phyloP scores from a whole-genome alignment of 2,888 invertebrate genomes.

The Caenorhabditis sulstoni region DNA sequence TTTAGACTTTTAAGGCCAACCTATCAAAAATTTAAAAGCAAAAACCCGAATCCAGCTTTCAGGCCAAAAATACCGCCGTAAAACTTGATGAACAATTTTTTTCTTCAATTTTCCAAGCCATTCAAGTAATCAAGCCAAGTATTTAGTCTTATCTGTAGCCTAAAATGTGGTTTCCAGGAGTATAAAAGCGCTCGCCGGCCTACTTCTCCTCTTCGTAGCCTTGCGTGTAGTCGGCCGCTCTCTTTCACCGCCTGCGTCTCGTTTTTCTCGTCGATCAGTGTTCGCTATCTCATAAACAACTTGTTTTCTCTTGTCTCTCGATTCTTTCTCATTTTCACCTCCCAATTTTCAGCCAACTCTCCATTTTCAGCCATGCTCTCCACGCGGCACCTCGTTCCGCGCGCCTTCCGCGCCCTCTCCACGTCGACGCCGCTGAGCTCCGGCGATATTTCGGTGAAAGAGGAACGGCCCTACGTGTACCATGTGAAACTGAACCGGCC shows the following conservation, averaged over 20 bases:
- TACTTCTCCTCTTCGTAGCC: constrained; percentile 1
- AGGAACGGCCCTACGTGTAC: constrained; percentile 61
- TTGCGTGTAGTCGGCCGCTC: neutral
- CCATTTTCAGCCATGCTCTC: constrained; percentile 24
- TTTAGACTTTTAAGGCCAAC: too few species aligned
- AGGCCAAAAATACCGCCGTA: too few species aligned
- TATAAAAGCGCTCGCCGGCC: neutral
- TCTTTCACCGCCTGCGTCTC: constrained; percentile 17
- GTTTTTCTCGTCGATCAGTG: neutral
- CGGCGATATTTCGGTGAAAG: constrained; percentile 31
- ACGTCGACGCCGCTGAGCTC: constrained; percentile 14
- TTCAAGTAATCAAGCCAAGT: neutral
- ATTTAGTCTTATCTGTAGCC: constrained; percentile 1
- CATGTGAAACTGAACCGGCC: constrained; percentile 76
- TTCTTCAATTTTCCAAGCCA: neutral
- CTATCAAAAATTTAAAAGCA: too few species aligned
- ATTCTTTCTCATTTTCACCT: neutral
- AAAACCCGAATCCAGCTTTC: too few species aligned
- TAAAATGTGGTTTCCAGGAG: neutral
- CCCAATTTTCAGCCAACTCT: neutral
- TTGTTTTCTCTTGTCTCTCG: neutral
- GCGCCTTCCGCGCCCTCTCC: constrained; percentile 22
- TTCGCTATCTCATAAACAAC: neutral
- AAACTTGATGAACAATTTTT: too few species aligned
- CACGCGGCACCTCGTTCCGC: constrained; percentile 2